A percentile compares a stretch with the other conserved stretches of the same genome.
phyloP scores from a whole-genome alignment of 2,797 vertebrate species.

The Anolis apletophallus region DNA sequence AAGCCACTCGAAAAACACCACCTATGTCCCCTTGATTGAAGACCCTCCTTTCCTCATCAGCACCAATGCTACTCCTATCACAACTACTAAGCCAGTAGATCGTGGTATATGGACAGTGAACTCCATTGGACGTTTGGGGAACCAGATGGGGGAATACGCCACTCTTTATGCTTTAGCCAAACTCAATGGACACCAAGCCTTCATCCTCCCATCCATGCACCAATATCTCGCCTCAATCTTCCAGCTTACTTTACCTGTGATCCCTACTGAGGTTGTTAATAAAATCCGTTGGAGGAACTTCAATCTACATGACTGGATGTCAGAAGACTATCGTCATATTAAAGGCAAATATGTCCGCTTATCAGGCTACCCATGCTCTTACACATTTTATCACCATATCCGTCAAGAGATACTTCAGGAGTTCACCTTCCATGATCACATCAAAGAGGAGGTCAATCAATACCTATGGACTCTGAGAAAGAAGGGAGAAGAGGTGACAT shows the following conservation, averaged over 20 bases:
- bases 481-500: slow-evolving; percentile 50
- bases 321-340: slow-evolving; percentile 65
- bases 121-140: slow-evolving; percentile 66
- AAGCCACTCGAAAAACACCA: rapidly evolving
- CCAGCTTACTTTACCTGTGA: slow-evolving; percentile 63
- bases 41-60: rapidly evolving
- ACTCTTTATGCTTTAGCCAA: slow-evolving; percentile 69
- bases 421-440: slow-evolving; percentile 56
- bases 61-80: no score
- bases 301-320: slow-evolving; percentile 69
- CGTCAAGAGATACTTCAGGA: slow-evolving; percentile 53
- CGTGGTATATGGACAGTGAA: slow-evolving; percentile 67
- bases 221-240: slow-evolving; percentile 57
- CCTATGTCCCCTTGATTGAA: rapidly evolving
- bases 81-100: not conserved
- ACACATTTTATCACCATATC: slow-evolving; percentile 71
- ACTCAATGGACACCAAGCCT: slow-evolving; percentile 59
- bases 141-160: slow-evolving; percentile 72
- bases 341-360: slow-evolving; percentile 45
- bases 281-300: slow-evolving; percentile 45
- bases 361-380: slow-evolving; percentile 65
- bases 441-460: slow-evolving; percentile 48
- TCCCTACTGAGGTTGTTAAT: not conserved
- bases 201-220: slow-evolving; percentile 55
- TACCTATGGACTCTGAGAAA: slow-evolving; percentile 43